phyloP scores from a whole-genome alignment of 2,113 vertebrate genomes.

The Mesocricetus auratus region DNA sequence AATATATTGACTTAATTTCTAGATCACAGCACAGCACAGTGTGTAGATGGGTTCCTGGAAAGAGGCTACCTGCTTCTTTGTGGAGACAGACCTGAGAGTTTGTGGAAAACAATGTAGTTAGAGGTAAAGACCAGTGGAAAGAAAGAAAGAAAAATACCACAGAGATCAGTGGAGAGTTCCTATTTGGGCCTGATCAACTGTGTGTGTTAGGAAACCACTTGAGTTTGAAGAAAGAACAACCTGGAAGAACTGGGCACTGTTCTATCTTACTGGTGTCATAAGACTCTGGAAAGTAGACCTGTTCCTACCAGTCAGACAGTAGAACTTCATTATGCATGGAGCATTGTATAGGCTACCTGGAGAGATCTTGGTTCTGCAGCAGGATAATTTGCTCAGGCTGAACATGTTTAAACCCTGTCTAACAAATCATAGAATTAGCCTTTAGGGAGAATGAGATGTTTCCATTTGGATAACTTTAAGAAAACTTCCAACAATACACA shows the following conservation, averaged over 20 bases:
- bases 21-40: background rate
- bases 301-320: background rate
- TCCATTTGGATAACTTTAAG: background rate
- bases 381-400: background rate
- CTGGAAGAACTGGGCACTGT: background rate
- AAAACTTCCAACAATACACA: background rate
- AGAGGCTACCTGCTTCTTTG: background rate
- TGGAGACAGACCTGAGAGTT: background rate
- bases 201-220: background rate
- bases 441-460: background rate
- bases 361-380: background rate
- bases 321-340: background rate
- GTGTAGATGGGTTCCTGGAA: background rate
- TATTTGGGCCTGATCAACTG: background rate
- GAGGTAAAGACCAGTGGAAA: background rate
- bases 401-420: background rate
- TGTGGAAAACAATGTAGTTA: background rate
- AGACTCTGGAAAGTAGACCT: background rate
- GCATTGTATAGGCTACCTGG: no score
- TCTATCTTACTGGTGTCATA: background rate
- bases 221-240: background rate
- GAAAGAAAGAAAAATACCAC: background rate
- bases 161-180: background rate
- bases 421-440: slow-evolving; percentile 1
- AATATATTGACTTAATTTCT: background rate